These are phyloP conservation scores for Sebastes cheni DNA, from an alignment of 2,797 vertebrate genomes.

Conservation along the genomic window DNA sequence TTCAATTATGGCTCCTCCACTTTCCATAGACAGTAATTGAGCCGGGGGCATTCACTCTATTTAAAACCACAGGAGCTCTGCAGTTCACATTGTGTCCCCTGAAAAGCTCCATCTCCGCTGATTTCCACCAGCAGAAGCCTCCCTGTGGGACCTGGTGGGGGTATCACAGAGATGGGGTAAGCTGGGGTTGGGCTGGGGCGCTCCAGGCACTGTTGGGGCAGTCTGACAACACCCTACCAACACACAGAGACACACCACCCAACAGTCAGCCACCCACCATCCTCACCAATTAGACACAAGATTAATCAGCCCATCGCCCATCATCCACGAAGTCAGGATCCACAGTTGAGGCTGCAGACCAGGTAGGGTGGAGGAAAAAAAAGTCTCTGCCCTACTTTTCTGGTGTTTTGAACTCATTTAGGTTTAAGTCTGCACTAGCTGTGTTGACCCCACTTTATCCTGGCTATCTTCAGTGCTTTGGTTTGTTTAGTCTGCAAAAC, in stretches of 20 bases:
- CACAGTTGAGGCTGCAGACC: neutral
- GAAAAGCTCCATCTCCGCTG: conserved; percentile 63
- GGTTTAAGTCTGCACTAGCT: neutral
- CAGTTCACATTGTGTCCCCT: conserved; percentile 64
- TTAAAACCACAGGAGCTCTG: conserved; percentile 77
- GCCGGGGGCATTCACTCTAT: conserved; percentile 77
- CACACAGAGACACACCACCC: conserved; percentile 13
- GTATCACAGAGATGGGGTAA: conserved; percentile 29
- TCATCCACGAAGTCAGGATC: conserved; percentile 16
- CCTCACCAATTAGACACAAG: conserved; percentile 49
- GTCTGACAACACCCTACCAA: conserved; percentile 33
- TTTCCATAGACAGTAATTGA: conserved; percentile 76
- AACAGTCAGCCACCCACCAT: conserved; percentile 28
- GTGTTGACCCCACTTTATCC: neutral
- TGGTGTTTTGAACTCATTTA: neutral
- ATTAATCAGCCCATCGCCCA: conserved; percentile 32
- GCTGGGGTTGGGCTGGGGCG: conserved; percentile 41
- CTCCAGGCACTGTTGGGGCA: conserved; percentile 56
- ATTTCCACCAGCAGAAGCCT: conserved; percentile 65
- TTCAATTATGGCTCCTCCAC: conserved; percentile 72
- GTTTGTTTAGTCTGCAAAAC: neutral
- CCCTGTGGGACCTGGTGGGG: conserved; percentile 54
- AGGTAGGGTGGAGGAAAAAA: neutral
- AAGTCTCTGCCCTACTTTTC: conserved; percentile 3
- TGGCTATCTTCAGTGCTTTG: neutral